Base-by-base conservation (phyloP, 1,140 invertebrate species). In the Triops longicaudatus region DNA sequence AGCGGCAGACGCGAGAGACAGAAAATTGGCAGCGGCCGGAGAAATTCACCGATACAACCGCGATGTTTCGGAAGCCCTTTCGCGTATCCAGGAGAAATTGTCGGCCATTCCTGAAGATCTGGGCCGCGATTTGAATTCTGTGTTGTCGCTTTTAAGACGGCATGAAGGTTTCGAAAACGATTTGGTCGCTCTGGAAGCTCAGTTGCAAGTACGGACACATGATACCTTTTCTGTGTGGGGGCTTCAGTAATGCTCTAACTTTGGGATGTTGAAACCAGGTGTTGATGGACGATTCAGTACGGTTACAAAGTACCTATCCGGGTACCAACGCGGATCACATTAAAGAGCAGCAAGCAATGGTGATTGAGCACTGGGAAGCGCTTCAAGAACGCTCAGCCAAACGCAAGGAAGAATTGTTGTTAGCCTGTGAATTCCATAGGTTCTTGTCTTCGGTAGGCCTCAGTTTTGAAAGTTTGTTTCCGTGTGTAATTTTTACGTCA, bases 121-220 rank as follows among this genome's bases (percentile, higher is more conserved):
- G 5, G 95, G 95, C 6, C 85, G 93, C 72, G 95, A 98, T 85
- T 86, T 96, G 9, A 93, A 97, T 81, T 93, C 95, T 0, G 95
- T 95, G 26, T 84, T 95, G 76, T 90, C 90, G 0, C 85, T 96
- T 74, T 88, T 95, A 6, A 86, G 95, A 78, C 91, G 93, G 80
- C 96, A 98, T 83, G 95, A 98, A 85, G 92, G 92, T 3, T 95
- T 97, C 82, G 96, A 98, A 84, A 98, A 97, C 83, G 97, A 99
- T 84, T 84, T 98, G 14, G 90, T 97, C 2, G 96, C 95, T 0
- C 85, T 98, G 2, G 96, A 98, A 83, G 95, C 94, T 0, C 96
- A 98, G 83, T 85, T 98, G 11, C 92, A 95, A 86, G 84, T 85
- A 76, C 74, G 27, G 22, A n/a, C n/a, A n/a, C n/a, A n/a, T n/a